phyloP scores from a whole-genome alignment of 2,797 vertebrate species.

The Sciurus carolinensis region DNA sequence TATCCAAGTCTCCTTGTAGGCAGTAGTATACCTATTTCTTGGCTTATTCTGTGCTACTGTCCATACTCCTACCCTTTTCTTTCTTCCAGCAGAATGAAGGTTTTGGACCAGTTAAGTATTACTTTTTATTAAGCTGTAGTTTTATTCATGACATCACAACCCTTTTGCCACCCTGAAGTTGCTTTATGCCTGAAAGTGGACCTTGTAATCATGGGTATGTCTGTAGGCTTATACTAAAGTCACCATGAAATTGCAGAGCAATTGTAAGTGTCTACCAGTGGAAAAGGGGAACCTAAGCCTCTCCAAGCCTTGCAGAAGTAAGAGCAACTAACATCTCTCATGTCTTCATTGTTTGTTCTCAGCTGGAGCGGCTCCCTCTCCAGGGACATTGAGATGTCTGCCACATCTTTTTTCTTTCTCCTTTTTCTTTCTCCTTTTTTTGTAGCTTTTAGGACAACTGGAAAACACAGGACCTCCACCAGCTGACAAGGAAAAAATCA shows the following conservation, averaged over 20 bases:
- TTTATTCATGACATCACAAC: slow-evolving; percentile 53
- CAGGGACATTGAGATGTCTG: background rate
- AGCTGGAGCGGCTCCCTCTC: slow-evolving; percentile 32
- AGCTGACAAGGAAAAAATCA: slow-evolving; percentile 97
- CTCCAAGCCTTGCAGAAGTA: slow-evolving; percentile 15
- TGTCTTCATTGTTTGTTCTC: slow-evolving; percentile 13
- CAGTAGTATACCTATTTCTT: slow-evolving; percentile 66
- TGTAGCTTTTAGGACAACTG: slow-evolving; percentile 96
- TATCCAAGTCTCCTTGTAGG: slow-evolving; percentile 27
- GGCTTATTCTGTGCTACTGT: slow-evolving; percentile 38
- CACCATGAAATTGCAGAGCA: slow-evolving; percentile 50
- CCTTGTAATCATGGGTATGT: background rate
- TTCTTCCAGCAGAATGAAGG: slow-evolving; percentile 3
- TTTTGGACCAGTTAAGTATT: slow-evolving; percentile 66
- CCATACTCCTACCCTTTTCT: slow-evolving; percentile 43
- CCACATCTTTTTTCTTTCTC: background rate
- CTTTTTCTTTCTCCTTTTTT: background rate
- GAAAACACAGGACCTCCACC: slow-evolving; percentile 98
- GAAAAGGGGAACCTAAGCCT: background rate
- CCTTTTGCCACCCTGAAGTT: slow-evolving; percentile 39
- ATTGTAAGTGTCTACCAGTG: background rate
- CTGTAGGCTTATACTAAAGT: slow-evolving; percentile 1
- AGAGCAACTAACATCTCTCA: slow-evolving; percentile 41
- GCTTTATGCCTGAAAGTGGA: slow-evolving; percentile 39
- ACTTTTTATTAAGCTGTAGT: slow-evolving; percentile 46